Evolutionary conservation across 2,888 invertebrate species (phyloP), one percentile per base, ranked within the genome.

Genomic region (Dinocampus coccinellae): DNA sequence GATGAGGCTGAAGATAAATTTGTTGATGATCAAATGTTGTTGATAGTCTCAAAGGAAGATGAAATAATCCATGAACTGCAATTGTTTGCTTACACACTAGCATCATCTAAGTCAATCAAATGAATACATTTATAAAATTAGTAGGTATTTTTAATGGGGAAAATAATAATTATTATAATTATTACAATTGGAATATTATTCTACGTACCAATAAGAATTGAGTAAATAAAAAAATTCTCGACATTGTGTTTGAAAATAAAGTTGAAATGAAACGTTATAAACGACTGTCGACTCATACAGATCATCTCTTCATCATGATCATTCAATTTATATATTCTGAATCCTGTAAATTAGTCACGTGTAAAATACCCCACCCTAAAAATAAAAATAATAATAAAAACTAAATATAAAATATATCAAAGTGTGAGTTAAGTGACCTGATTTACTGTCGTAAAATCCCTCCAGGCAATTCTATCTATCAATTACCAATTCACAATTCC

Each of bases 361-460:
- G 10, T 34, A n/a, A 33, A 33, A 36, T 9, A 16, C 42, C 58
- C 61, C 61, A 62, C 61, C 39, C 58, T 1, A 16, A 26, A 47
- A 47, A 47, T 16, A 47, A 1, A 20, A 47, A 10, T n/a, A n/a
- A n/a, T n/a, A 36, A 36, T 7, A 47, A 16, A n/a, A 47, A 47
- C 7, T 29, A 55, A 55, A n/a, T 13, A 26, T 55, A 24, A 26
- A 55, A 11, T 10, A 34, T 34, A 16, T 58, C 10, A 34, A n/a
- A 57, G 57, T 29, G 16, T 52, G 39, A 64, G 72, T 64, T 66
- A 68, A 73, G 52, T 39, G 71, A 72, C 72, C 69, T 64, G 64
- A 72, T 68, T 70, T 61, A 7, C 16, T 70, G 67, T 42, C 62
- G 34, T 20, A 62, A 10, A 20, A 65, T 11, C 58, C 73, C 33